These are phyloP conservation scores for Callipepla californica DNA, from an alignment of 2,113 vertebrate species.

Conservation along the genomic window DNA sequence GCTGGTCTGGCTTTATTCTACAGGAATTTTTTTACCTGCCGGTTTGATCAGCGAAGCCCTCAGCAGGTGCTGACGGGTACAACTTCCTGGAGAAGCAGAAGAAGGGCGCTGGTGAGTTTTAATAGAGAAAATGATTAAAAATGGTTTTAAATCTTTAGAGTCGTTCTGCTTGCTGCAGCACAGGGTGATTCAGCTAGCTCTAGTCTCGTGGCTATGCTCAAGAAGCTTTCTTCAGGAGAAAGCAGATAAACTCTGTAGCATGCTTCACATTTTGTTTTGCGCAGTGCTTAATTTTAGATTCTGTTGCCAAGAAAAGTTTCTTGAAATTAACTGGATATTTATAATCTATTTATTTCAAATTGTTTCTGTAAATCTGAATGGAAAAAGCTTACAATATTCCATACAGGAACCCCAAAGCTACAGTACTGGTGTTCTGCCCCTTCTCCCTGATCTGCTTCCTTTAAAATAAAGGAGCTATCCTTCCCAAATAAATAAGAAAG, in stretches of 20 bases:
- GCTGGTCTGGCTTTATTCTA: slow-evolving; percentile 99
- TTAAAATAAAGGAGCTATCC: slow-evolving; percentile 21
- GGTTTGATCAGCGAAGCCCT: slow-evolving; percentile 86
- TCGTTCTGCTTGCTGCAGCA: slow-evolving; percentile 23
- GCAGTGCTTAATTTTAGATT: slow-evolving; percentile 11
- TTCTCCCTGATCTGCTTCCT: not conserved
- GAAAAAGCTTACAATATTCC: not conserved
- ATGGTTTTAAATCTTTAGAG: slow-evolving; percentile 43
- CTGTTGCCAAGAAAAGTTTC: slow-evolving; percentile 46
- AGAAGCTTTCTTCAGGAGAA: not conserved
- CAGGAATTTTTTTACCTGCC: slow-evolving; percentile 84
- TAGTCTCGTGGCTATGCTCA: not conserved
- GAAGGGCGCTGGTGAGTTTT: slow-evolving; percentile 94
- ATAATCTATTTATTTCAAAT: slow-evolving; percentile 42
- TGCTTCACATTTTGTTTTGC: slow-evolving; percentile 15
- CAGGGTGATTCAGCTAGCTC: slow-evolving; percentile 9
- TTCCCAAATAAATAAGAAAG: slow-evolving; percentile 10
- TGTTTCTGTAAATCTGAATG: slow-evolving; percentile 18
- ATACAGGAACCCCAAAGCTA: not conserved
- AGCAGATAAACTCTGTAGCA: slow-evolving; percentile 14
- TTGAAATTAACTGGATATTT: slow-evolving; percentile 32
- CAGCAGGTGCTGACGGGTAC: slow-evolving; percentile 94
- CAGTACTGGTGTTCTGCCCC: not conserved
- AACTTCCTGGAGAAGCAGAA: slow-evolving; percentile 96
- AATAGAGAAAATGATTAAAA: slow-evolving; percentile 43